Base-by-base conservation (phyloP, 2,113 vertebrate species). In the Rostratula benghalensis region DNA sequence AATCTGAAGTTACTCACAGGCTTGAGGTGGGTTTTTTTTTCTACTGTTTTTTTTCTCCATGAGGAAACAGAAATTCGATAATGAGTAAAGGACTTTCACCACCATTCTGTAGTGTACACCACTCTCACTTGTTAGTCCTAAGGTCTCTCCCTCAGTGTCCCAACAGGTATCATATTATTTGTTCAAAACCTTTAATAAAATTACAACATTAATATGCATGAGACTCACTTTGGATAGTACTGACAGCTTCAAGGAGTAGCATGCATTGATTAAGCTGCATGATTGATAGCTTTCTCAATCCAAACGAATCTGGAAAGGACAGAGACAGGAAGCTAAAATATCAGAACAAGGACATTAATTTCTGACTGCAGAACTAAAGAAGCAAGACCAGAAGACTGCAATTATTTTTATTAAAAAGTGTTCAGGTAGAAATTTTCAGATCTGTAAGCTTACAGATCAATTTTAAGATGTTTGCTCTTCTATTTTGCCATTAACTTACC, bases 171-270 rank as follows among this genome's bases (percentile, higher is more conserved):
- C 87, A 67, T 45, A 64, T 79, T 95, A 83, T 84, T 95, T 95
- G 68, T 89, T 95, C 48, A 86, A 94, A 87, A 88, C 27, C 31
- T 45, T 93, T 74, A 87, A 84, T 57, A 95, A 94, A 89, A 90
- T 87, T 86, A 93, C 57, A 35, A n/a, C n/a, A 91, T 96, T 97
- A 95, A 84, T 94, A 95, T 96, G 76, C 89, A 95, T 90, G 69
- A 96, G 91, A 79, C 24, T 87, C 50, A 74, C 23, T 87, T 88
- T 0, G 7, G 51, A 45, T 83, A 67, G 25, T 15, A 43, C 43
- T 86, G 88, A 83, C 30, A 93, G 81, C 51, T 95, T 45, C 71
- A 79, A 83, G 64, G n/a, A 68, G 33, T 28, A 86, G 39, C 25
- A 33, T 33, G 89, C 30, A 50, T 71, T 90, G 85, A 95, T 95